Evolutionary conservation across 2,113 vertebrate genomes (phyloP), one percentile per base, ranked within the genome.

Genomic region (Psittacula cyanocephala): DNA sequence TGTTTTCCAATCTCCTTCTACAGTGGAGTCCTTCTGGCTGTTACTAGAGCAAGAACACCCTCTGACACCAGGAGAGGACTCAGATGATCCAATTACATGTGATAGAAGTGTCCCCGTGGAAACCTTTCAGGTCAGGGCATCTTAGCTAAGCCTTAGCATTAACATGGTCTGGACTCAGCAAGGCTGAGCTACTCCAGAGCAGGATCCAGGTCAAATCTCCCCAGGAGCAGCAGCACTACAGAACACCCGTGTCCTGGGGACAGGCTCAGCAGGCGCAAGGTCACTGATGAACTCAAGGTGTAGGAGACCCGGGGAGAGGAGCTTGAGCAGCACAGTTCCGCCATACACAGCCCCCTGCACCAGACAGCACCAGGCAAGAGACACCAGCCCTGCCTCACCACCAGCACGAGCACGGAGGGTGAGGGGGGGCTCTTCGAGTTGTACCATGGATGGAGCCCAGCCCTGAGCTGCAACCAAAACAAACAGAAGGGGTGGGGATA

Each of bases 201-300:
- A 4, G 23, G 39, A 81, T 23, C 35, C 7, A 63, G 49, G 15
- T 7, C 31, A 63, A 82, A 60, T 3, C 18, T 4, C 28, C 59
- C 68, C 65, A 80, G 46, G 24, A 60, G 17, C 35, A 52, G 44
- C 17, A 77, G n/a, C 44, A 16, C 23, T 0, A 55, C 83, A 28
- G 46, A 75, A 37, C 3, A 0, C 35, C 33, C 35, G 2, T 0
- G 2, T 1, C 7, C 68, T 3, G 22, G 43, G 43, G 29, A 46
- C 0, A 18, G 22, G 75, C 72, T 68, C 85, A 52, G 77, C 78
- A n/a, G 39, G 7, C 7, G 4, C 74, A 44, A 39, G 68, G 47
- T 4, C 68, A 41, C 28, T 1, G 9, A 41, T 20, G 35, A 62
- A 65, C 3, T 33, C 57, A 6, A 64, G 41, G 57, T 6, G 1